Evolutionary conservation across 2,888 invertebrate genomes (phyloP).

Genomic region (Physocephala rufipes): DNA sequence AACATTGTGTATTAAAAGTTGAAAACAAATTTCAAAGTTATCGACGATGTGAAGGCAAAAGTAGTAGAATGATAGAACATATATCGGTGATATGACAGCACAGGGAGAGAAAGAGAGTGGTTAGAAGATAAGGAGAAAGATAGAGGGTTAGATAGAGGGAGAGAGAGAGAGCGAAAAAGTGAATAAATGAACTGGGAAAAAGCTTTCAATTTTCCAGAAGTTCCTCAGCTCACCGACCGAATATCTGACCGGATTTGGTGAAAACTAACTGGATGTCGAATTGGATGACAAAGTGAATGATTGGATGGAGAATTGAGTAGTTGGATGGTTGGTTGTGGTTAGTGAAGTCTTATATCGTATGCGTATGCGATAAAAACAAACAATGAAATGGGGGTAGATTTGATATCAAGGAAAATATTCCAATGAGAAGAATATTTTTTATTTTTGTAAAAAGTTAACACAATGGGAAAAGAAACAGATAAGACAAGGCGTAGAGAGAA

Average conservation of each 20-base stretch:
- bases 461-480: not conserved
- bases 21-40: no score
- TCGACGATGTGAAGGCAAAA: not conserved
- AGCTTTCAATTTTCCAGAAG: conserved; percentile 16
- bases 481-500: no score
- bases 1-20: no score
- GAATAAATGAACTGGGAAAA: conserved; percentile 7
- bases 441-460: conserved; percentile 4
- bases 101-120: no score
- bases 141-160: not conserved
- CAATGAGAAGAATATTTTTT: conserved; percentile 11
- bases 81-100: not conserved
- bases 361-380: not conserved
- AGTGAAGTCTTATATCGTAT: no score
- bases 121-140: no score
- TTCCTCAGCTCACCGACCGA: no score
- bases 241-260: no score
- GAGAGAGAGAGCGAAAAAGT: conserved; percentile 10
- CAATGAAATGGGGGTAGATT: conserved; percentile 21
- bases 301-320: no score
- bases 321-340: no score
- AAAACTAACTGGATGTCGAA: no score
- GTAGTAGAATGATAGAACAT: not conserved
- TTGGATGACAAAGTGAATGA: no score
- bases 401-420: not conserved